Percentiles rank a stretch among this genome's conserved stretches.
Evolutionary conservation across 2,888 invertebrate species (phyloP).

Genomic region (Helleia helle): DNA sequence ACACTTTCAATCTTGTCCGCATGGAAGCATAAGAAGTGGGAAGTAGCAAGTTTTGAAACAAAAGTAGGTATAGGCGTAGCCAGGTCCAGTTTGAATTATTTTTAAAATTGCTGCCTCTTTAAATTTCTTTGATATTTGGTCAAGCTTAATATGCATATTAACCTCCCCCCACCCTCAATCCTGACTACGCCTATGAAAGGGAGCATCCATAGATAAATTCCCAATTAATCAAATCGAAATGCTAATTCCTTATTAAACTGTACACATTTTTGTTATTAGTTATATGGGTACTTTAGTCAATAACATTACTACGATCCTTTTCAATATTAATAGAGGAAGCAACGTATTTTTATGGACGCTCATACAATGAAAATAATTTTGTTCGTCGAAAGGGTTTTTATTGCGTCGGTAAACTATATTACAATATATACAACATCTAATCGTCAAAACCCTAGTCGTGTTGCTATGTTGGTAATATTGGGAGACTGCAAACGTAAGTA

Average conservation of each 20-base stretch:
- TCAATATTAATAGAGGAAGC: too few species aligned
- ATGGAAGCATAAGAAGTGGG: constrained; percentile 4
- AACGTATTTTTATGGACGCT: too few species aligned
- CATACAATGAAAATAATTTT: too few species aligned
- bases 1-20: background rate
- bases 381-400: too few species aligned
- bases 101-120: background rate
- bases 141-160: background rate
- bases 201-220: background rate
- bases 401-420: background rate
- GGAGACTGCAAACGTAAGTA: too few species aligned
- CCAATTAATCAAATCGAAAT: background rate
- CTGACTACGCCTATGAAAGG: background rate
- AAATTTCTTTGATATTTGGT: background rate
- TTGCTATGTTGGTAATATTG: background rate
- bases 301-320: too few species aligned
- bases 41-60: background rate
- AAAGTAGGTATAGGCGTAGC: background rate
- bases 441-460: background rate
- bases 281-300: too few species aligned
- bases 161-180: background rate
- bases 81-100: background rate
- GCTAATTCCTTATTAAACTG: background rate
- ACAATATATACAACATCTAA: too few species aligned
- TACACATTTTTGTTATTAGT: background rate